A percentile compares a stretch with the other conserved stretches of the same genome.
These are phyloP conservation scores for Synergus gifuensis DNA, from an alignment of 2,888 invertebrate genomes.

Conservation along the genomic window DNA sequence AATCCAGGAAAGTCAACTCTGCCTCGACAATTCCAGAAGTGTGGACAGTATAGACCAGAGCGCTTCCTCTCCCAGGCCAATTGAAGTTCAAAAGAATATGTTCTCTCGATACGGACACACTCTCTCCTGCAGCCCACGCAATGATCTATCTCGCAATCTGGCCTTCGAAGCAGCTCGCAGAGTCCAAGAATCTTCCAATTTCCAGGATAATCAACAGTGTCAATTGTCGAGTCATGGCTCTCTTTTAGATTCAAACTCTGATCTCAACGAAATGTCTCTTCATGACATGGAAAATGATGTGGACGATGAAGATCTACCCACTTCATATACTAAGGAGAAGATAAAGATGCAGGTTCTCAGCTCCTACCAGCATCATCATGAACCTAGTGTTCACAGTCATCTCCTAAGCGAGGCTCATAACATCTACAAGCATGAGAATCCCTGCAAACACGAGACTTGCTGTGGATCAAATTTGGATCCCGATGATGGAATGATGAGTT, in stretches of 20 bases:
- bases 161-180: constrained; percentile 62
- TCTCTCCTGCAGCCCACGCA: constrained; percentile 62
- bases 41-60: constrained; percentile 59
- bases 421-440: constrained; percentile 58
- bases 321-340: constrained; percentile 58
- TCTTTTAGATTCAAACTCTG: constrained; percentile 55
- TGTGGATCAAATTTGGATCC: constrained; percentile 57
- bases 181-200: constrained; percentile 60
- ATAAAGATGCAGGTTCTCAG: constrained; percentile 62
- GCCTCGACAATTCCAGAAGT: constrained; percentile 56
- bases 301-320: constrained; percentile 58
- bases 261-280: constrained; percentile 52
- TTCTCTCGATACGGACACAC: constrained; percentile 57
- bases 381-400: constrained; percentile 60
- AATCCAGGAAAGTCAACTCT: constrained; percentile 59
- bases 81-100: constrained; percentile 55
- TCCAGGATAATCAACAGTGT: constrained; percentile 57
- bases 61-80: constrained; percentile 53
- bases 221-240: constrained; percentile 63
- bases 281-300: constrained; percentile 61
- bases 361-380: constrained; percentile 65
- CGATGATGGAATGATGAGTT: constrained; percentile 58
- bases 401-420: constrained; percentile 61
- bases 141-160: constrained; percentile 63
- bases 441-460: constrained; percentile 54